Evolutionary conservation across 2,888 invertebrate genomes (phyloP), one percentile per base, ranked within the genome.

Genomic region (Macaria liturata): DNA sequence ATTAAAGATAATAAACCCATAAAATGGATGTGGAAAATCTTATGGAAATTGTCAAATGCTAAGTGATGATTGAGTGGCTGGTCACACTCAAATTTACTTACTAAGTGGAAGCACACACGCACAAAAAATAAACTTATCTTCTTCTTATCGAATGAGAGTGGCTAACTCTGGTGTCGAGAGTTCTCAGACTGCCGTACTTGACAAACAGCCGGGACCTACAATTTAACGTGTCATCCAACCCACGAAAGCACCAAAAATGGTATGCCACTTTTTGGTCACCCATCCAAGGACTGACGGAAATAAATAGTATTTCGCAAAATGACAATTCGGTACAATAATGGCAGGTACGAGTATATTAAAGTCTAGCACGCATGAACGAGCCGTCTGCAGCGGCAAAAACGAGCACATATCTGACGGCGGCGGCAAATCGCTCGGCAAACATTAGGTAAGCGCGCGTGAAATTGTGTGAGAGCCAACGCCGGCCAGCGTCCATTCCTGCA

Each of bases 401-500:
- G 67, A 74, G 66, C 70, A 69, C 71, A 72, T 70, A 73, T 75
- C 74, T 68, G 69, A 74, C 72, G 80, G 81, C 78, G 74, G 71
- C 77, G 79, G 81, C 81, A 84, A 88, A 86, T 88, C 82, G 84
- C 72, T 86, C 75, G 82, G 85, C 83, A 87, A 88, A 88, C 82
- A 86, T 87, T 83, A 82, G 81, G 76, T 82, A 85, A 86, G 85
- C 83, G 81, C 81, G 82, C 84, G 86, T 87, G 81, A 88, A 87
- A 87, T 87, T 85, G 83, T 85, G 81, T 84, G 78, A 77, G 80
- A 69, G 68, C 68, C 66, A 63, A 64, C 71, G 70, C 65, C 71
- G 70, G 69, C 68, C 77, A 69, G 67, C 72, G 74, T 70, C 77
- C 78, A 74, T 76, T 74, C 68, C 74, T 74, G 80, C 80, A 78